Conservation (phyloP, 2,797 vertebrate genomes). For the Rhabdophis nuchalis region DNA sequence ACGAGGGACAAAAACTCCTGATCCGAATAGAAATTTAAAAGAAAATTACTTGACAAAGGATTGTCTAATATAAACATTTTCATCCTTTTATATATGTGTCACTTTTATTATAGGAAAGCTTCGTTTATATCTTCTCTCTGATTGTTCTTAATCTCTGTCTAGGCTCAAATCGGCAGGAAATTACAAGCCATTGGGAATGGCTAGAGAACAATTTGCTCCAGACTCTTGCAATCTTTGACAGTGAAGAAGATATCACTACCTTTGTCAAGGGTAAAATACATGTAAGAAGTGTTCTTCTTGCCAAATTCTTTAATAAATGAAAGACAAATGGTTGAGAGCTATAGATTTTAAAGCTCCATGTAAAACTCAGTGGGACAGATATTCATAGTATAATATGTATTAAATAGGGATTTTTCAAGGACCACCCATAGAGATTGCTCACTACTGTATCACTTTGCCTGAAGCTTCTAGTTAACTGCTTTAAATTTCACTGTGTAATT, state of each 20-base stretch:
- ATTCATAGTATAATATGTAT: neutral
- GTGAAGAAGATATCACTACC: slow-evolving; percentile 90
- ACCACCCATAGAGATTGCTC: neutral
- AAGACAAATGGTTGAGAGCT: neutral
- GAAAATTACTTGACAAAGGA: neutral
- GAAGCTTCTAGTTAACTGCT: neutral
- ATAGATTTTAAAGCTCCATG: neutral
- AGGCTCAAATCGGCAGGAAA: slow-evolving; percentile 93
- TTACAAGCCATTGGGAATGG: slow-evolving; percentile 96
- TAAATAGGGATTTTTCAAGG: neutral
- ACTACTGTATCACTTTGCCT: neutral
- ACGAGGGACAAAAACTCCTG: neutral
- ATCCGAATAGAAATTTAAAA: neutral
- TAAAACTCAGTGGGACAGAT: neutral
- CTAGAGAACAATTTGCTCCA: slow-evolving; percentile 92
- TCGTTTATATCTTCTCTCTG: neutral
- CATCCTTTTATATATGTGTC: neutral
- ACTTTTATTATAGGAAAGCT: neutral
- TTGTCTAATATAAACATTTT: neutral
- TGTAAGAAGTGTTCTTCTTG: slow-evolving; percentile 66
- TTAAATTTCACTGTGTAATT: slow-evolving; percentile 6
- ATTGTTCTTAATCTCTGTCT: slow-evolving; percentile 34
- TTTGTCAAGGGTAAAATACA: slow-evolving; percentile 97
- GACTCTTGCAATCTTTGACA: slow-evolving; percentile 95
- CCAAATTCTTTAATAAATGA: neutral